phyloP scores from a whole-genome alignment of 2,888 invertebrate species.

The Coronaproctus castanopsis region DNA sequence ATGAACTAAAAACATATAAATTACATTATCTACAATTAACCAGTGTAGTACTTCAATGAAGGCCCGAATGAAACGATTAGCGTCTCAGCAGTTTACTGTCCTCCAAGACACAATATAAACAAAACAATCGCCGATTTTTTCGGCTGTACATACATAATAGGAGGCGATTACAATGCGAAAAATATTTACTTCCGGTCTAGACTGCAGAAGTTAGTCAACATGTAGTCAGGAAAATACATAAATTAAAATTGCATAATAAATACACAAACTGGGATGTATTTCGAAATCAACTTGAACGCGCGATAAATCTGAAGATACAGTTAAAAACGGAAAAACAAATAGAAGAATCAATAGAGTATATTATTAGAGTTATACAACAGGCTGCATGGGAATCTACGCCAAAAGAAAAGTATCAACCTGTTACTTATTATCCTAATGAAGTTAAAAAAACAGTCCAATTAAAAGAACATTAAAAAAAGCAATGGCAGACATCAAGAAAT shows the following conservation, averaged over 20 bases:
- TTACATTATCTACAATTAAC: too few relatives aligned
- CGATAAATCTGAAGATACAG: neutral
- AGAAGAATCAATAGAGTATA: neutral
- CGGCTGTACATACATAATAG: too few relatives aligned
- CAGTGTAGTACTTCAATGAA: too few relatives aligned
- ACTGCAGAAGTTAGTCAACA: neutral
- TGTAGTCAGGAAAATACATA: neutral
- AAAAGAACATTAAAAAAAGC: neutral
- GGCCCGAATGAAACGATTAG: too few relatives aligned
- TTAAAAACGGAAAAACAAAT: neutral
- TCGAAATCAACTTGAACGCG: neutral
- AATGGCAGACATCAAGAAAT: neutral
- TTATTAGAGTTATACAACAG: neutral
- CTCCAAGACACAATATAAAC: too few relatives aligned
- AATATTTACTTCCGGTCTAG: too few relatives aligned
- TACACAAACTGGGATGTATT: neutral
- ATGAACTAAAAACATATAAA: too few relatives aligned
- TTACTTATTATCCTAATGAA: neutral
- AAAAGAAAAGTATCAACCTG: neutral
- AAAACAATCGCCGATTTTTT: too few relatives aligned
- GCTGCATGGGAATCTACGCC: neutral
- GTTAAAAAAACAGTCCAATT: neutral
- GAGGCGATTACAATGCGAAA: too few relatives aligned
- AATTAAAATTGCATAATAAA: too few relatives aligned
- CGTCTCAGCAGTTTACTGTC: too few relatives aligned